Conservation (phyloP, 2,888 invertebrate species). For the Tromatobia lineatoria region DNA sequence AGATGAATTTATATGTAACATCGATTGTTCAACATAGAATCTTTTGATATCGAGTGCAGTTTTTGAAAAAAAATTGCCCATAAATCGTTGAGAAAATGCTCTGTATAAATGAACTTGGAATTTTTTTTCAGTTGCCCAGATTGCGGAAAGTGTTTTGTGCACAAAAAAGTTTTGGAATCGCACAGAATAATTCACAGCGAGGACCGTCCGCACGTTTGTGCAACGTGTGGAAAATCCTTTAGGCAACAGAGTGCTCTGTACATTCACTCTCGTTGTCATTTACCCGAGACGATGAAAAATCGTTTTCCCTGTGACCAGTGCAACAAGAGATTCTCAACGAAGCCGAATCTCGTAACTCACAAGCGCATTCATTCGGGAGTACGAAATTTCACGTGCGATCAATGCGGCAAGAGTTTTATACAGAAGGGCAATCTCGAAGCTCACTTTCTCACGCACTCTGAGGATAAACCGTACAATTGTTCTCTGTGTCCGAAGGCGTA, state of each 20-base stretch:
- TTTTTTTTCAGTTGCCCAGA: conserved; percentile 85
- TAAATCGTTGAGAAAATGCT: background rate
- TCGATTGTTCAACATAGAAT: too few species aligned
- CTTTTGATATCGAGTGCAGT: too few species aligned
- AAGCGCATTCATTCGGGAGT: conserved; percentile 87
- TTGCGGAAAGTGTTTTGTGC: conserved; percentile 87
- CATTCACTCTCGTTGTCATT: conserved; percentile 87
- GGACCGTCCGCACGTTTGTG: conserved; percentile 86
- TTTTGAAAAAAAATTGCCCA: background rate
- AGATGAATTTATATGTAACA: too few species aligned
- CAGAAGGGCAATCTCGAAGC: conserved; percentile 88
- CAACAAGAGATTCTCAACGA: conserved; percentile 87
- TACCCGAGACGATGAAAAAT: conserved; percentile 87
- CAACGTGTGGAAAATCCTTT: conserved; percentile 87
- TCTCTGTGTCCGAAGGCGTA: conserved; percentile 86
- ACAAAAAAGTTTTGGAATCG: conserved; percentile 85
- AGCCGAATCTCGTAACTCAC: conserved; percentile 87
- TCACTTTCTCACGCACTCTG: conserved; percentile 87
- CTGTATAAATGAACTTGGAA: background rate
- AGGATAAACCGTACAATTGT: conserved; percentile 86
- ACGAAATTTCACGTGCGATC: conserved; percentile 87
- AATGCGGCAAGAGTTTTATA: conserved; percentile 88
- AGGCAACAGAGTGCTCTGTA: conserved; percentile 87
- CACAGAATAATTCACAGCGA: conserved; percentile 87
- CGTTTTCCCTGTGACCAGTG: conserved; percentile 88